Percentiles rank a stretch among this genome's conserved stretches.
phyloP scores from a whole-genome alignment of 2,797 vertebrate genomes.

The Kryptopterus vitreolus region DNA sequence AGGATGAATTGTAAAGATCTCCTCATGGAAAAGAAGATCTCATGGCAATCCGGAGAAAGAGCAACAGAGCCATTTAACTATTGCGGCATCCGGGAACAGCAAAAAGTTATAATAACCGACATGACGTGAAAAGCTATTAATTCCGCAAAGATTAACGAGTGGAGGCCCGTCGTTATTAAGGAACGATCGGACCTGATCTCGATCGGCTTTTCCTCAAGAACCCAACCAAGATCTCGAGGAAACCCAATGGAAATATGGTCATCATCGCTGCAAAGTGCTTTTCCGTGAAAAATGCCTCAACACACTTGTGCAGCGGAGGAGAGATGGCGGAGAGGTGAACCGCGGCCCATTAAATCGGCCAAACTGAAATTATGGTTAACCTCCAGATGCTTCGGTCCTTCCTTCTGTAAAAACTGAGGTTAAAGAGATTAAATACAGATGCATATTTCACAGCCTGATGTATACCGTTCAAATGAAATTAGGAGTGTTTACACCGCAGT shows the following conservation, averaged over 20 bases:
- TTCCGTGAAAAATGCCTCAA: slow-evolving; percentile 69
- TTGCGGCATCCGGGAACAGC: background rate
- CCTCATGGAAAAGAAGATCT: slow-evolving; percentile 67
- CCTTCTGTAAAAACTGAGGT: slow-evolving; percentile 70
- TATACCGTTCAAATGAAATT: slow-evolving; percentile 58
- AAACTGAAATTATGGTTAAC: slow-evolving; percentile 70
- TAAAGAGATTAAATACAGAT: slow-evolving; percentile 30
- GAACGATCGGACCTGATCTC: slow-evolving; percentile 29
- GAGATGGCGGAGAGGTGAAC: slow-evolving; percentile 71
- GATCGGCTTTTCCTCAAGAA: slow-evolving; percentile 5
- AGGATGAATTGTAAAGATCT: slow-evolving; percentile 59
- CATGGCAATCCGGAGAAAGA: slow-evolving; percentile 69
- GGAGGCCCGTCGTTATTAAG: slow-evolving; percentile 19
- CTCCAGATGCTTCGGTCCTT: slow-evolving; percentile 71
- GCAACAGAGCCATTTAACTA: slow-evolving; percentile 54
- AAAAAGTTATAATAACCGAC: slow-evolving; percentile 25
- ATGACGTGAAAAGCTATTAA: slow-evolving; percentile 15
- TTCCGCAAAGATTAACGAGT: slow-evolving; percentile 7
- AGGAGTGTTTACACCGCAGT: background rate
- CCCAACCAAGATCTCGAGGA: slow-evolving; percentile 40
- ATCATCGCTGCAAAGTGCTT: slow-evolving; percentile 70
- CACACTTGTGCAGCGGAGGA: slow-evolving; percentile 58
- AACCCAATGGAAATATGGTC: slow-evolving; percentile 72
- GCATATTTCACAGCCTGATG: slow-evolving; percentile 54
- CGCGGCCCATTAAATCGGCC: slow-evolving; percentile 60